Evolutionary conservation across 2,888 invertebrate genomes (phyloP), one percentile per base, ranked within the genome.

Genomic region (Luperina testacea): DNA sequence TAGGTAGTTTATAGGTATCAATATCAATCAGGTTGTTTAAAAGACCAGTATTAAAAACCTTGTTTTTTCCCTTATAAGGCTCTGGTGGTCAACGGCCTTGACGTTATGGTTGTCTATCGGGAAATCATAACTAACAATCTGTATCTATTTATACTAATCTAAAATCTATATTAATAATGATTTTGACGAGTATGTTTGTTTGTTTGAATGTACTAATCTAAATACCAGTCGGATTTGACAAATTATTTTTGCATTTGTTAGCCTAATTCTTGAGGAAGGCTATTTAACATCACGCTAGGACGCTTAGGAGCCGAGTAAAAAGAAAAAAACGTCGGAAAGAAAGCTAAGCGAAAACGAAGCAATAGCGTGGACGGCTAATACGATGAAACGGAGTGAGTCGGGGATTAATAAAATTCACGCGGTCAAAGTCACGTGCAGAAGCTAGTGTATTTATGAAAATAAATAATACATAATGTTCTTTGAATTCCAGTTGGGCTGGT

Each of bases 401-500:
- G 11, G 24, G 24, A 24, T 11, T 57, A 57, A n/a, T 9, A 11
- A 57, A 24, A n/a, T 24, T n/a, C 24, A 57, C 57, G 24, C 11
- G 4, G n/a, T n/a, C 57, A 11, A 24, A 59, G 57, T n/a, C 11
- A 2, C 11, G n/a, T 11, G 5, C 11, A n/a, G 51, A 51, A 20
- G 51, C 20, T 53, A 53, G 53, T 20, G n/a, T 9, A 38, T n/a
- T 17, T 32, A 32, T 27, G 61, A 51, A 71, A 71, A 13, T 51
- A 48, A 63, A 20, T 68, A n/a, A 68, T 68, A 20, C 6, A 57
- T 61, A 51, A 65, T 63, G 9, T 48, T 70, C 13, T 70, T 70
- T 72, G 45, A 64, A 53, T 94, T 92, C 38, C 92, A 97, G 97
- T 80, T 96, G 77, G 97, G 97, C 32, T 97, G 97, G 97, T 97